Base-by-base conservation (phyloP, 2,888 invertebrate genomes). In the Tetropium fuscum region DNA sequence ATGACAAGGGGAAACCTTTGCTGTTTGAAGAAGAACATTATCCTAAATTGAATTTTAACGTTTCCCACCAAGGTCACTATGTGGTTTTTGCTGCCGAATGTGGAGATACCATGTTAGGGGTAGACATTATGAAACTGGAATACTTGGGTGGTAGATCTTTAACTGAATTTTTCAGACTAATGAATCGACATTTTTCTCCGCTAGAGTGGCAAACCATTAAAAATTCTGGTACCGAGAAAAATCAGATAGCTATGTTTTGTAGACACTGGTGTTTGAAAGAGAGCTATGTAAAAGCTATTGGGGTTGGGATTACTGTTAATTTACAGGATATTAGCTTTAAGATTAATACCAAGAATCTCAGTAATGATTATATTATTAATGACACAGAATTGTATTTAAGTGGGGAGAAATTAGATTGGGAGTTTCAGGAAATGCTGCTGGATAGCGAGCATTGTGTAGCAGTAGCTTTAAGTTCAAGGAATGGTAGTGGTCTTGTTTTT, bases 201-300 rank as follows among this genome's bases (percentile, higher is more conserved):
- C 76, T 82, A 1, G 98, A 98, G 81, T 98, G 97, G 97, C 76
- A 77, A 0, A 87, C 85, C 48, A 94, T 98, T 64, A 84, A 81
- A 53, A 82, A 83, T 30, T 83, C 82, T 59, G 74, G 80, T 7
- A 82, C 80, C 43, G 90, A 93, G 69, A 74, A 76, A 15, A 85
- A 90, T n/a, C 89, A 93, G 78, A 82, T 94, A 25, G 84, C 84
- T 10, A 89, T 90, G 75, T 98, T 97, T 81, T 95, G 91, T 63
- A 67, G 97, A 61, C 86, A 92, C 74, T 98, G 98, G 97, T 92
- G 95, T 72, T 83, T 98, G 44, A 98, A 98, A 81, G 97, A 98
- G 80, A 92, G 95, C 77, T 96, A 95, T 78, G 92, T 95, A 0
- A 98, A 98, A 83, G 96, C 97, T 64, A 85, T 90, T 53, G 97